Evolutionary conservation across 2,113 vertebrate genomes (phyloP).

Genomic region (Oryzias javanicus): DNA sequence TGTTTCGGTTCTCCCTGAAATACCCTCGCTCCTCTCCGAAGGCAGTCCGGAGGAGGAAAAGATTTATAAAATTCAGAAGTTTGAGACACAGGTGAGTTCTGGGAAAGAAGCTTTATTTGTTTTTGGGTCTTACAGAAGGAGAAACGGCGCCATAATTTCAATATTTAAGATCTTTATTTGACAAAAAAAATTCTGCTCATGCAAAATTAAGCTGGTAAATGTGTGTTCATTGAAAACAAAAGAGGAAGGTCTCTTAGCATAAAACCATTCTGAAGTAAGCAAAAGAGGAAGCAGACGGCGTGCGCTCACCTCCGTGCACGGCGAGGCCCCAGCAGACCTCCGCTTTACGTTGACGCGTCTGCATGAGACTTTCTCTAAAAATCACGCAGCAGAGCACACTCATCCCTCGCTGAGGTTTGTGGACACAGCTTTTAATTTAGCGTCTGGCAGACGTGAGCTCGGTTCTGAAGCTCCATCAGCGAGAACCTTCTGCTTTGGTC

Average conservation of each 20-base stretch:
- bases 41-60: not conserved
- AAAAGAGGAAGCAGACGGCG: not conserved
- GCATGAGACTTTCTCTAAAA: conserved; percentile 27
- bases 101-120: too few relatives aligned
- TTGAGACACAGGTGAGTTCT: not conserved
- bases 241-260: too few relatives aligned
- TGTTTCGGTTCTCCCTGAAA: conserved; percentile 9
- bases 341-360: conserved; percentile 44
- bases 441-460: conserved; percentile 51
- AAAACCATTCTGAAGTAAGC: too few relatives aligned
- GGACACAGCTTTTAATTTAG: conserved; percentile 62
- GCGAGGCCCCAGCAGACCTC: conserved; percentile 19
- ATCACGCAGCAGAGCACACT: conserved; percentile 43
- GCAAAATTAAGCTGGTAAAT: too few relatives aligned
- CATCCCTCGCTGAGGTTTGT: conserved; percentile 51
- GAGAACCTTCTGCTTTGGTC: conserved; percentile 51
- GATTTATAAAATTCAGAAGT: not conserved
- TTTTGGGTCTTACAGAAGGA: too few relatives aligned
- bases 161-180: too few relatives aligned
- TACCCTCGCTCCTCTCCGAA: not conserved
- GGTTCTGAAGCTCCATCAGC: conserved; percentile 52
- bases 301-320: conserved; percentile 29
- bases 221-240: too few relatives aligned
- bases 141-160: too few relatives aligned
- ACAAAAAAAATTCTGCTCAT: too few relatives aligned